Evolutionary conservation across 1,140 invertebrate genomes (phyloP), one percentile per base, ranked within the genome.

Genomic region (Brachionus asplanchnoidis): DNA sequence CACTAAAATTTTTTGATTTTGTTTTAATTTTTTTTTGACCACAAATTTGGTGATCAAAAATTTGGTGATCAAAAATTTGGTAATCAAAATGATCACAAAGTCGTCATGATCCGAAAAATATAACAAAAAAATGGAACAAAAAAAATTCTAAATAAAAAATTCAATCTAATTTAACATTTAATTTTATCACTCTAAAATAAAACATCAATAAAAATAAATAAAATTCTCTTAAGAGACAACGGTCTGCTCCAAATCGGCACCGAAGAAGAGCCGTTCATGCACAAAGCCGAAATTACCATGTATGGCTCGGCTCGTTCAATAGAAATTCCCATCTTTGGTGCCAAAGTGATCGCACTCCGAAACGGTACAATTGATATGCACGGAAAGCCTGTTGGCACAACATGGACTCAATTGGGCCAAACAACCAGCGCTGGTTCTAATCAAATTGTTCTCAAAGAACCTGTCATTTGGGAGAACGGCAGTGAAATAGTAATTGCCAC

Each of bases 401-500:
- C 88, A 14, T 89, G 88, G 88, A 89, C 88, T 17, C 44, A 73
- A 26, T 86, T 89, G 3, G 84, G 83, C 8, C 9, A 26, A 6
- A 89, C 88, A 70, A 88, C 87, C 0, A 20, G 20, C 23, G 86
- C 85, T 32, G 87, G 87, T 8, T 32, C 32, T 12, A 86, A 46
- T 9, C 85, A 84, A 11, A 73, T 89, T 26, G 12, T 50, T 26
- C 85, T 88, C 17, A 78, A 86, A 32, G 42, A 86, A 14, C 83
- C 86, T 23, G 87, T 88, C n/a, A 86, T 86, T 46, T 90, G 89
- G 89, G 11, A 86, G 36, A 85, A 86, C 6, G 87, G 87, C 8
- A 88, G 88, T 32, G 46, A 88, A 50, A 87, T 90, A 50, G 87
- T 88, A 70, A 87, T 90, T 36, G 88, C 89, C 23, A 87, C 88